These are phyloP conservation scores for Apodemus agrarius DNA, from an alignment of 2,797 vertebrate genomes.

Conservation along the genomic window DNA sequence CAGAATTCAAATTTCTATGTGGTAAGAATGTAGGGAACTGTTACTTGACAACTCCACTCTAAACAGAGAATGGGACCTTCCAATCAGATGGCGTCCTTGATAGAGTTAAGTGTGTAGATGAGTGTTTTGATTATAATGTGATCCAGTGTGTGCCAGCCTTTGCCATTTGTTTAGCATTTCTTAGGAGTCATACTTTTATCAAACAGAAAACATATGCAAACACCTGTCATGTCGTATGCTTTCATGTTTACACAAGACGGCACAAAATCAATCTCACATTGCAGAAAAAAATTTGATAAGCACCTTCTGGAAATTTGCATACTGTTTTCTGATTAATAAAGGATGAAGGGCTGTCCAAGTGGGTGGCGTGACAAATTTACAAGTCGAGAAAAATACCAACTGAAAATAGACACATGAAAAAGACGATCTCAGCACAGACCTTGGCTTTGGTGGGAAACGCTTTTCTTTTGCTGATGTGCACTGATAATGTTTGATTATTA, in stretches of 20 bases:
- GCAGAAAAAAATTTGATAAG: conserved; percentile 59
- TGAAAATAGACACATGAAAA: conserved; percentile 38
- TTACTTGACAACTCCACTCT: neutral
- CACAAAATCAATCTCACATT: conserved; percentile 45
- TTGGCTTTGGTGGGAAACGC: conserved; percentile 24
- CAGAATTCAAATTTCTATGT: neutral
- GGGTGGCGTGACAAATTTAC: conserved; percentile 44
- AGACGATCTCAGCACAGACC: conserved; percentile 38
- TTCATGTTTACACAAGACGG: conserved; percentile 41
- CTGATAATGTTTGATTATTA: neutral
- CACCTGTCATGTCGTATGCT: conserved; percentile 41
- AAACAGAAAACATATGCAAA: conserved; percentile 68
- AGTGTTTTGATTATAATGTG: neutral
- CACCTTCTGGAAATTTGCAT: conserved; percentile 72
- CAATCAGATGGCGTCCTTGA: neutral
- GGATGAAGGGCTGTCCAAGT: conserved; percentile 25
- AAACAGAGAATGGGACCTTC: neutral
- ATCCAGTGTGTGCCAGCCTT: neutral
- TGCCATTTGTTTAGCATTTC: conserved; percentile 20
- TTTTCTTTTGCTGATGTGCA: conserved; percentile 13
- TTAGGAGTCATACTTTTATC: conserved; percentile 67
- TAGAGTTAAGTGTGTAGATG: neutral
- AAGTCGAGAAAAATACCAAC: conserved; percentile 19
- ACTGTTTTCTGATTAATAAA: conserved; percentile 75
- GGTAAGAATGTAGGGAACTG: neutral